Evolutionary conservation across 2,888 invertebrate genomes (phyloP), one percentile per base, ranked within the genome.

Genomic region (Lacanobia oleracea): DNA sequence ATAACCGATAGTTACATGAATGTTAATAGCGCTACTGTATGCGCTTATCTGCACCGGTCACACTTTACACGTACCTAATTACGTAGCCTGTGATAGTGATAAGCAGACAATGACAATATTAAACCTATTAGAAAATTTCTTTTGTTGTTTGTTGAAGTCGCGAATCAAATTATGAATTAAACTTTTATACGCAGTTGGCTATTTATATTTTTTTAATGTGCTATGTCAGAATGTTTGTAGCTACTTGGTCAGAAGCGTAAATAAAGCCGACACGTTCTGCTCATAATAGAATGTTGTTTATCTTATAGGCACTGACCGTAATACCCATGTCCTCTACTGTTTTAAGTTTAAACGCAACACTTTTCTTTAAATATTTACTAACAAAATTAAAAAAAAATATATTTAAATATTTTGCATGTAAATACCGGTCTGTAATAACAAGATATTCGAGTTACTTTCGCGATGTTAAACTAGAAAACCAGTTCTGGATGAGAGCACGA

Each of bases 391-490:
- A 27, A 54, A 54, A 43, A 14, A 60, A 16, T 53, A 77, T 43
- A 61, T 33, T 48, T 4, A 27, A 75, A 67, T 43, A 61, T 70
- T 45, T 63, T 48, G 12, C 54, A 53, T 54, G 37, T 37, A 45
- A 65, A 64, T 51, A 79, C 78, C 37, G 53, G 65, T 40, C 51
- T 21, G 21, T 61, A 73, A 72, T 70, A 81, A 79, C 76, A 71
- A 79, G 80, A 77, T 82, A 82, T 72, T 70, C 75, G 51, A 85
- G 68, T 76, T 72, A 91, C 89, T 91, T 92, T 93, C 91, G 92
- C 92, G 89, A 88, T 89, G 84, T 84, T 84, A 81, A 86, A 82
- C 87, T 87, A 86, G 86, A 87, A 85, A 94, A 94, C 93, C 93
- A 88, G 94, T 94, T 93, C 77, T 86, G 81, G 81, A 82, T 75